Percentiles rank a stretch among this genome's conserved stretches.
phyloP scores from a whole-genome alignment of 2,888 invertebrate genomes.

The Drosophila meridionalis region DNA sequence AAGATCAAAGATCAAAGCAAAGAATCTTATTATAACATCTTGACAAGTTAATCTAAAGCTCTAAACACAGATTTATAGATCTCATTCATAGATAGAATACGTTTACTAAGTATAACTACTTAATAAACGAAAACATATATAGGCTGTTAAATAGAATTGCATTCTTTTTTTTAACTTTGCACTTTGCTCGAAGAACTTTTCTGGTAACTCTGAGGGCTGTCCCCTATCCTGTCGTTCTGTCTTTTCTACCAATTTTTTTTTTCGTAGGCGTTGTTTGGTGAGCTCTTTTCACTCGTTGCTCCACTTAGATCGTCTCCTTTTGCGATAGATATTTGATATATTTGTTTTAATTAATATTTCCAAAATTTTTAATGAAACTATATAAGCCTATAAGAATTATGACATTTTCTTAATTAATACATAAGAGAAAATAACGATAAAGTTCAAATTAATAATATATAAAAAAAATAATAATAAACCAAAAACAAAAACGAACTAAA shows the following conservation, averaged over 20 bases:
- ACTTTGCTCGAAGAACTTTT: constrained; percentile 16
- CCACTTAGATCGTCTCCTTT: constrained; percentile 11
- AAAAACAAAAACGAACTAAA: constrained; percentile 36
- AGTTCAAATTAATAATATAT: constrained; percentile 36
- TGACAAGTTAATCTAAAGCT: not conserved
- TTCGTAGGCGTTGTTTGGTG: constrained; percentile 26
- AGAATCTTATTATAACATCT: not conserved
- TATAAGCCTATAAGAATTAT: constrained; percentile 41
- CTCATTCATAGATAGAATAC: not conserved
- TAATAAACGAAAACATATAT: no score
- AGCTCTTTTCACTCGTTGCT: constrained; percentile 39
- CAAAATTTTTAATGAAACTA: constrained; percentile 27
- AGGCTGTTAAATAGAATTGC: not conserved
- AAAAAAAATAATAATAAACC: constrained; percentile 34
- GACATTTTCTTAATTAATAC: constrained; percentile 56
- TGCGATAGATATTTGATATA: constrained; percentile 14
- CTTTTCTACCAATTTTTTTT: constrained; percentile 1
- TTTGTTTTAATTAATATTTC: constrained; percentile 16
- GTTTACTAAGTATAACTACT: not conserved
- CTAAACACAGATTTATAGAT: not conserved
- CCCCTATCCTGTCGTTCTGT: constrained; percentile 20
- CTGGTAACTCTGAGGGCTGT: constrained; percentile 6
- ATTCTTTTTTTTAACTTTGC: constrained; percentile 8
- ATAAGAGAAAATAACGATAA: constrained; percentile 61
- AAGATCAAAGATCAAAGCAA: not conserved